Evolutionary conservation across 2,797 vertebrate genomes (phyloP), one percentile per base, ranked within the genome.

Genomic region (Falco columbarius): DNA sequence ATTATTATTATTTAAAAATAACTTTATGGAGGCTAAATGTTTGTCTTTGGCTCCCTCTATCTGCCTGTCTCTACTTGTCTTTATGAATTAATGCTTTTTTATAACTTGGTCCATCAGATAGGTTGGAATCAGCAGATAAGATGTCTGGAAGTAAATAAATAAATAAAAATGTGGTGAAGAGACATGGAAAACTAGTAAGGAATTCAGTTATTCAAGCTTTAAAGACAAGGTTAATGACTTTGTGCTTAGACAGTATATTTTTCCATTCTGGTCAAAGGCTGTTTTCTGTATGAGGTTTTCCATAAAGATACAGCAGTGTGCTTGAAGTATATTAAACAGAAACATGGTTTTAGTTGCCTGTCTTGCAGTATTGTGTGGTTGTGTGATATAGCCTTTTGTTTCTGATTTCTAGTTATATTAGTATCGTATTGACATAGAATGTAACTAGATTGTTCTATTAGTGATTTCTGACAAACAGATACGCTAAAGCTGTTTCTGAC

Each of bases 401-500:
- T 74, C 32, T 89, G 32, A 71, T 93, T 93, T 95, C 67, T 92
- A 68, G 86, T 97, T 95, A 52, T 94, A 95, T 87, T 92, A 89
- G 86, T 98, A 85, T 93, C 95, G 95, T 96, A 2, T 92, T 97
- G 97, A 95, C 92, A 97, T 44, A 71, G 91, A 66, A 84, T 86
- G 86, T 97, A 97, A 97, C 96, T 95, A 26, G 95, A 92, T 94
- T 97, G 94, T 97, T 97, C 85, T 97, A 14, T 98, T 97, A 94
- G 89, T 96, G 81, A 93, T 97, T 97, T 90, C 76, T 95, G 94
- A 97, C 97, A 97, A 97, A 98, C 96, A 97, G 96, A 98, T 97
- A 96, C 97, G 97, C 96, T 94, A 96, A 91, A 98, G 98, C 98
- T 98, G 98, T 99, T 99, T 98, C 98, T 98, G 98, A 98, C 98